Conservation (phyloP, 2,888 invertebrate species). For the Alloscopus bannaensis region DNA sequence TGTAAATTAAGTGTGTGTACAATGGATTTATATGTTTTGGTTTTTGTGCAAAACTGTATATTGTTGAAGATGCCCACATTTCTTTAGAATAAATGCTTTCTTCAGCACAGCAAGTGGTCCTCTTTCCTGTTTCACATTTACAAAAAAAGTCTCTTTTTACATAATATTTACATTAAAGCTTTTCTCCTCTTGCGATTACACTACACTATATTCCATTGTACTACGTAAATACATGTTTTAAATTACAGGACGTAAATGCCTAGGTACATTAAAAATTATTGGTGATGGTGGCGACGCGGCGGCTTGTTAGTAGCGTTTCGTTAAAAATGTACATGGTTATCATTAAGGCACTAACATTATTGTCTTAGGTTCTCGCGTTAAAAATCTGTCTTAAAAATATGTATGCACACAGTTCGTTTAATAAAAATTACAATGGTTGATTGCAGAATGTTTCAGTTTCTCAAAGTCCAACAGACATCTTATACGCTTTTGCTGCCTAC, state of each 20-base stretch:
- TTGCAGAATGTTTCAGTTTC: no score
- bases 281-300: background rate
- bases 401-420: no score
- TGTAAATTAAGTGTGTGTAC: background rate
- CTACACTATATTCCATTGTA: background rate
- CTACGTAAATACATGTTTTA: conserved; percentile 3
- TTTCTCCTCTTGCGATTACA: background rate
- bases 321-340: no score
- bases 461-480: no score
- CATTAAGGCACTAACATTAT: no score
- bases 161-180: conserved; percentile 16
- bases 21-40: background rate
- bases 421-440: no score
- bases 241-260: conserved; percentile 48
- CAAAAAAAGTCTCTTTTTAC: background rate
- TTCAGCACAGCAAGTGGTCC: background rate
- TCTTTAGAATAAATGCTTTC: background rate
- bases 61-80: background rate
- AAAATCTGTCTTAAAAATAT: no score
- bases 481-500: no score
- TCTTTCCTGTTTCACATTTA: background rate
- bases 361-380: no score
- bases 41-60: background rate
- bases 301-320: background rate
- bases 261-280: conserved; percentile 52